Conservation (phyloP, 2,888 invertebrate species). For the Amphimallon solstitiale region DNA sequence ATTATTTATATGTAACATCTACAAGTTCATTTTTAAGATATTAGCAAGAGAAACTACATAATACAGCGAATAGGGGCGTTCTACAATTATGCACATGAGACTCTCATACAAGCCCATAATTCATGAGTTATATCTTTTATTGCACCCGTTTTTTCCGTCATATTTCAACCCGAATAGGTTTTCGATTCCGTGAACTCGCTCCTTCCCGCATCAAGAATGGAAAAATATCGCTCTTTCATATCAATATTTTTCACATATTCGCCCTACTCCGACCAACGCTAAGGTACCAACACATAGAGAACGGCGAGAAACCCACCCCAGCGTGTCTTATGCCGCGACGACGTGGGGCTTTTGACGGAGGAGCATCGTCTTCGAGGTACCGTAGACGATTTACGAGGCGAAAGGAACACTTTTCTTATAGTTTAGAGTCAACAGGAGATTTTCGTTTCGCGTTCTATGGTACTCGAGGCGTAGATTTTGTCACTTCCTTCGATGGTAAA, state of each 20-base stretch:
- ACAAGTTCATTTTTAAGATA: no score
- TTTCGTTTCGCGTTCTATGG: conserved; percentile 8
- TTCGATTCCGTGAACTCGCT: conserved; percentile 20
- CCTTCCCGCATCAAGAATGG: conserved; percentile 9
- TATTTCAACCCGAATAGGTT: conserved; percentile 22
- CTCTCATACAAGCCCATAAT: no score
- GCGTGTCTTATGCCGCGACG: not conserved
- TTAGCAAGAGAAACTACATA: no score
- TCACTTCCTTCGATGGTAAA: conserved; percentile 4
- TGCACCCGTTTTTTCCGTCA: conserved; percentile 10
- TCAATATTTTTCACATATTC: conserved; percentile 33
- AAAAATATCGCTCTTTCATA: conserved; percentile 31
- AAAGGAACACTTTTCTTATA: conserved; percentile 1
- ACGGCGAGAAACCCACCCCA: not conserved
- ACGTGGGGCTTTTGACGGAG: not conserved
- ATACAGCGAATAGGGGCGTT: no score
- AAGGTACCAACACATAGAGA: no score
- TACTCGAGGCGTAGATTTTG: conserved; percentile 12
- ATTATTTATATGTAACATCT: no score
- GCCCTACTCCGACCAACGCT: not conserved
- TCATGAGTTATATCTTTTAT: conserved; percentile 17
- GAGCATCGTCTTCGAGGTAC: not conserved
- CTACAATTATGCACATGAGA: no score
- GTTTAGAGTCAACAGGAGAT: conserved; percentile 18
- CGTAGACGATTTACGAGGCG: conserved; percentile 15